A percentile compares a stretch with the other conserved stretches of the same genome.
phyloP scores from a whole-genome alignment of 2,888 invertebrate genomes.

The Brachyptera risi region DNA sequence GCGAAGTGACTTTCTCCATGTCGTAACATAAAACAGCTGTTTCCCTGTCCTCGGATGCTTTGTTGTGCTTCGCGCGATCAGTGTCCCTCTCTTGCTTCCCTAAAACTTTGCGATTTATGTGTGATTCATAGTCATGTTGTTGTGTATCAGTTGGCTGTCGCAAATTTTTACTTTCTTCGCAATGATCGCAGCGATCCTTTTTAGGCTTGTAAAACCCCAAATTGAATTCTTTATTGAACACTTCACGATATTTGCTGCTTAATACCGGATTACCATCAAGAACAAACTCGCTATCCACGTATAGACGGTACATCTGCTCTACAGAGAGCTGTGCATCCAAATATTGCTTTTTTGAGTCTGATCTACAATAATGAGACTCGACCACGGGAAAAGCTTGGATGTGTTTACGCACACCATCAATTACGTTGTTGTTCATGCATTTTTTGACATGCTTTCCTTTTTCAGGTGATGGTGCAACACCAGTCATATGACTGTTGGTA shows the following conservation, averaged over 20 bases:
- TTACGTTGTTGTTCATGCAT: background rate
- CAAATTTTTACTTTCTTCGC: background rate
- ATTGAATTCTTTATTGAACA: slow-evolving; percentile 1
- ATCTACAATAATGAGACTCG: slow-evolving; percentile 7
- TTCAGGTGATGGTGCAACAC: too few species aligned
- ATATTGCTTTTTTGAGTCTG: background rate
- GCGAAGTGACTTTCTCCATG: slow-evolving; percentile 3
- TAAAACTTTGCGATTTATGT: background rate
- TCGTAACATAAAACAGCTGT: background rate
- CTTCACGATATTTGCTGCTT: background rate
- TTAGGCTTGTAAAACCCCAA: background rate
- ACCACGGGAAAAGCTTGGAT: slow-evolving; percentile 9
- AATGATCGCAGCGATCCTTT: slow-evolving; percentile 9
- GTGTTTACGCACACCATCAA: slow-evolving; percentile 3
- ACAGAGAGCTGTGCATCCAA: slow-evolving; percentile 1
- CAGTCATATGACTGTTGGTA: too few species aligned
- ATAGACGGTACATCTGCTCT: slow-evolving; percentile 4
- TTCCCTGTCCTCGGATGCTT: background rate
- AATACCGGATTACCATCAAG: background rate
- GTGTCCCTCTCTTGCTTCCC: background rate
- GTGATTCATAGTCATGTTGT: background rate
- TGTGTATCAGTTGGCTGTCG: background rate
- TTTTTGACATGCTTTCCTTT: slow-evolving; percentile 1
- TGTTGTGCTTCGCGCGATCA: background rate
- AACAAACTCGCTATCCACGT: background rate